These are phyloP conservation scores for Zaprionus davidi DNA, from an alignment of 1,140 invertebrate species.

Conservation along the genomic window DNA sequence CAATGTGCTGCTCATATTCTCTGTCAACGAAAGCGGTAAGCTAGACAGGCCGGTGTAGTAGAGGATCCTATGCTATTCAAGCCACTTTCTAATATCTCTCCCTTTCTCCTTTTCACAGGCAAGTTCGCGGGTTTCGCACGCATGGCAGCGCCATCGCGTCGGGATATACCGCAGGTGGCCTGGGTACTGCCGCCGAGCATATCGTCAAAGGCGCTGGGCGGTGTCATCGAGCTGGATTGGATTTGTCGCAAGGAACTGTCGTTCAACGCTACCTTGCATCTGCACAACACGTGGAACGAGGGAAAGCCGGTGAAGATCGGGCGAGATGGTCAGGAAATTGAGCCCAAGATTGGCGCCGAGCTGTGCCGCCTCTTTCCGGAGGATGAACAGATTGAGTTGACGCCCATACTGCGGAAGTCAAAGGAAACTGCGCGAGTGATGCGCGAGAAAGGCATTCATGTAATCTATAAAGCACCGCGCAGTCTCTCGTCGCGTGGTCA, in stretches of 20 bases:
- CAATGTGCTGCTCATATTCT: slow-evolving; percentile 98
- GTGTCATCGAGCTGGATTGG: slow-evolving; percentile 98
- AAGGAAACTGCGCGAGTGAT: slow-evolving; percentile 90
- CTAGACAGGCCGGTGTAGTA: background rate
- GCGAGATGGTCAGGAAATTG: slow-evolving; percentile 98
- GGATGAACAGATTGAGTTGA: slow-evolving; percentile 96
- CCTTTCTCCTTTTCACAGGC: slow-evolving; percentile 36
- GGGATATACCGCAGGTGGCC: slow-evolving; percentile 94
- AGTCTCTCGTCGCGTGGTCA: slow-evolving; percentile 85
- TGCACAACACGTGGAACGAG: slow-evolving; percentile 99
- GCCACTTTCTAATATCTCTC: background rate
- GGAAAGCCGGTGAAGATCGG: slow-evolving; percentile 99
- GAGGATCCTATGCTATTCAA: background rate
- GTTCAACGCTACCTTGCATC: slow-evolving; percentile 95
- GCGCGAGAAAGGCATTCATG: slow-evolving; percentile 85
- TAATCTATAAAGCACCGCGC: slow-evolving; percentile 84
- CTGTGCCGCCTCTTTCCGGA: slow-evolving; percentile 97
- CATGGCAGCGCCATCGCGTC: slow-evolving; percentile 93
- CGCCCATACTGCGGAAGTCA: slow-evolving; percentile 93
- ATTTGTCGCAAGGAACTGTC: slow-evolving; percentile 97
- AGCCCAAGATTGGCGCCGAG: slow-evolving; percentile 96
- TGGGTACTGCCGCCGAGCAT: slow-evolving; percentile 98
- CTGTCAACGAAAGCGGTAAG: slow-evolving; percentile 97
- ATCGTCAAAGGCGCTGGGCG: slow-evolving; percentile 95
- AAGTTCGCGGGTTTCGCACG: slow-evolving; percentile 97